Conservation (phyloP, 1,140 invertebrate genomes). For the Euura lappo region DNA sequence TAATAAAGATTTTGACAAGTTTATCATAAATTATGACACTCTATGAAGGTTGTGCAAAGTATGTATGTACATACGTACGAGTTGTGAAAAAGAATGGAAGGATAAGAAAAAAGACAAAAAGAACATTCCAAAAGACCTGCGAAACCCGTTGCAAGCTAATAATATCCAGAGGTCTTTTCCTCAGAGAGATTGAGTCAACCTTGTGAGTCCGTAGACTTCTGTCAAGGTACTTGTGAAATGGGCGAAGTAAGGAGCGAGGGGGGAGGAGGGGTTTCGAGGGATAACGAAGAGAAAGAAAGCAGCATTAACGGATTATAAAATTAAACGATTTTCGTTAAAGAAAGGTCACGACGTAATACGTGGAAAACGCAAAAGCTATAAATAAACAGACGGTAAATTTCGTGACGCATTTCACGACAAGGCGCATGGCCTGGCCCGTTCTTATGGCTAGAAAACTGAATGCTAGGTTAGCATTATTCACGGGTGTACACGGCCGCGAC, state of each 20-base stretch:
- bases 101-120: constrained; percentile 7
- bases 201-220: constrained; percentile 21
- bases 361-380: constrained; percentile 39
- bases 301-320: constrained; percentile 8
- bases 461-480: constrained; percentile 43
- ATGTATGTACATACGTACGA: background rate
- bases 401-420: constrained; percentile 19
- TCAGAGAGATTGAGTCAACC: constrained; percentile 14
- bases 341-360: constrained; percentile 3
- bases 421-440: background rate
- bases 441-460: constrained; percentile 11
- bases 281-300: constrained; percentile 31
- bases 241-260: background rate
- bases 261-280: background rate
- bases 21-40: no score
- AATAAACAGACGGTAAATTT: constrained; percentile 48
- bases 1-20: no score
- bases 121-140: background rate
- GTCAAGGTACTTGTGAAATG: background rate
- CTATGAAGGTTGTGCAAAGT: background rate
- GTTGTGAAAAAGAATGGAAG: constrained; percentile 1
- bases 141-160: background rate
- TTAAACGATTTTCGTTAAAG: background rate
- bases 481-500: constrained; percentile 34
- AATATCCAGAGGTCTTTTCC: background rate